Percentiles rank a stretch among this genome's conserved stretches.
Evolutionary conservation across 37 sponge, comb jelly and placozoan genomes (phyloP).

Genomic region (Cliona cf. orientalis): DNA sequence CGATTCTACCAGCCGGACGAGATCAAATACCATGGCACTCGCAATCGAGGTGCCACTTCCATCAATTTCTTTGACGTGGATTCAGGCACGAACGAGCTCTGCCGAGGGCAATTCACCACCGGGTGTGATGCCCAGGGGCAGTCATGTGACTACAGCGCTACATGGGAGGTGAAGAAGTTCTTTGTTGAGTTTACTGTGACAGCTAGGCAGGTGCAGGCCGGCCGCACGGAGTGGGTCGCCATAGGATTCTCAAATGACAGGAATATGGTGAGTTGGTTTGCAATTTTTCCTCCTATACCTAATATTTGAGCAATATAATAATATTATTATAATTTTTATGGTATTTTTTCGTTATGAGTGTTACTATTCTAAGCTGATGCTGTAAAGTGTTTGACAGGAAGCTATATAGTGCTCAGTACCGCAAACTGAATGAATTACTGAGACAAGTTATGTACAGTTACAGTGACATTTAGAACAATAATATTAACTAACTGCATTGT

Average conservation of each 20-base stretch:
- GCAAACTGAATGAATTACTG: too few relatives aligned
- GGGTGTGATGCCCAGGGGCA: not conserved
- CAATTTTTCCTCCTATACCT: too few relatives aligned
- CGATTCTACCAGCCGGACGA: constrained; percentile 72
- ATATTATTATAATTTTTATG: too few relatives aligned
- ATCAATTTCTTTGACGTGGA: constrained; percentile 74
- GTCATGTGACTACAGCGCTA: constrained; percentile 32
- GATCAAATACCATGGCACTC: constrained; percentile 77
- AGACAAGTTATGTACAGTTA: too few relatives aligned
- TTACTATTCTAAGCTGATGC: too few relatives aligned
- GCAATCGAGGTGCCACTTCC: constrained; percentile 43
- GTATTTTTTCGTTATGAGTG: too few relatives aligned
- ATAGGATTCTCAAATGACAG: constrained; percentile 65
- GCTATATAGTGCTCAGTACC: not conserved
- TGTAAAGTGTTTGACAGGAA: too few relatives aligned
- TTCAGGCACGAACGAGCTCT: not conserved
- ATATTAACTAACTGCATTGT: too few relatives aligned
- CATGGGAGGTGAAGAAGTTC: constrained; percentile 1
- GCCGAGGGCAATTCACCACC: constrained; percentile 14
- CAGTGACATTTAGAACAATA: too few relatives aligned
- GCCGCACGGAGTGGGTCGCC: constrained; percentile 30
- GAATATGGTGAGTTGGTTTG: constrained; percentile 28
- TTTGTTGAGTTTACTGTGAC: constrained; percentile 24
- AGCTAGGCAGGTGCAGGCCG: constrained; percentile 2
- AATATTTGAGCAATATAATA: too few relatives aligned